Percentiles rank a stretch among this genome's conserved stretches.
These are phyloP conservation scores for Seriola dumerili DNA, from an alignment of 2,113 vertebrate genomes.

Conservation along the genomic window DNA sequence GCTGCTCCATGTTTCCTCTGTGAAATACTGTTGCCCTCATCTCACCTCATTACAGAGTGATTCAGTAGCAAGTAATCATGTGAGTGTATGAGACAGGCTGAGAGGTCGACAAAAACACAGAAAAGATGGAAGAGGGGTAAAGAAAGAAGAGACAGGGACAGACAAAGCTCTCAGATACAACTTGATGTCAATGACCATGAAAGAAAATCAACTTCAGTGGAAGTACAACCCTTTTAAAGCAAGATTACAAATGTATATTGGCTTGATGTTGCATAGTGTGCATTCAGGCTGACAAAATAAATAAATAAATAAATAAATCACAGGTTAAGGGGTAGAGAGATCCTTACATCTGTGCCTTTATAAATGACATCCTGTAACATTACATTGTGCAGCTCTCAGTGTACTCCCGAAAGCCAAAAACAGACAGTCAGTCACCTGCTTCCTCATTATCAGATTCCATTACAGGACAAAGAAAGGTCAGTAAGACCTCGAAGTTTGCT, in stretches of 20 bases:
- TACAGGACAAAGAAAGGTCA: constrained; percentile 9
- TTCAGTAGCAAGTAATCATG: constrained; percentile 36
- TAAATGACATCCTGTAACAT: constrained; percentile 7
- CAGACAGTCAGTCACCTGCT: not conserved
- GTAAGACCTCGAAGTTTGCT: not conserved
- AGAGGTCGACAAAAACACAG: not conserved
- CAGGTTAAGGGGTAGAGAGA: not conserved
- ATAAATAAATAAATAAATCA: not conserved
- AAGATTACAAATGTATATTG: not conserved
- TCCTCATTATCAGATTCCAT: not conserved
- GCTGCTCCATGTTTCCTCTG: not conserved
- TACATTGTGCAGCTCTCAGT: not conserved
- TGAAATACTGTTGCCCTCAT: not conserved
- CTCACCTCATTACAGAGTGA: constrained; percentile 43
- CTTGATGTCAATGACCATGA: too few species aligned
- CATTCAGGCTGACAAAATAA: not conserved
- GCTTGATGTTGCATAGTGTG: not conserved
- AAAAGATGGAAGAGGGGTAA: not conserved
- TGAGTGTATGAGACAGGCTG: constrained; percentile 9
- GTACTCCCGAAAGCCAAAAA: constrained; percentile 1
- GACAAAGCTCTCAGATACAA: not conserved
- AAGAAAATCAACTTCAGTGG: not conserved
- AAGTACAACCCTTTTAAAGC: not conserved
- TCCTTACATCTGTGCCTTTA: not conserved
- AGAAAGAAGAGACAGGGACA: not conserved